Evolutionary conservation across 2,888 invertebrate species (phyloP).

Genomic region (Macaria notata): DNA sequence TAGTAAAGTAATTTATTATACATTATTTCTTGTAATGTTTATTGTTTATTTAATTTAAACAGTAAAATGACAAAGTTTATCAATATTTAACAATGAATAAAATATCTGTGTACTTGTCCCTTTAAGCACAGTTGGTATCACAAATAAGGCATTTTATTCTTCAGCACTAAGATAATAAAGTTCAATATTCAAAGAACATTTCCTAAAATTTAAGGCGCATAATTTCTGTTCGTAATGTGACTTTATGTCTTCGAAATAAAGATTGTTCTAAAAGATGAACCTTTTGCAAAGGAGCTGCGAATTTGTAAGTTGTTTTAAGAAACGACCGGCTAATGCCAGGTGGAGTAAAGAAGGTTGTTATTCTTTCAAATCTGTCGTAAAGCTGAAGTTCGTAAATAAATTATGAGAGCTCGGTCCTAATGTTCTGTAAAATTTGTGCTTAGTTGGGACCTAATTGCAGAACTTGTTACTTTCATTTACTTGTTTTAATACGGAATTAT

Average conservation of each 20-base stretch:
- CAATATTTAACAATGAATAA: too few relatives aligned
- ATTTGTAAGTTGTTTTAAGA: constrained; percentile 14
- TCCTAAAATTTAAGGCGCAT: constrained; percentile 23
- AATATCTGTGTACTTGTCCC: too few relatives aligned
- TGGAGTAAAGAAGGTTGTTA: constrained; percentile 7
- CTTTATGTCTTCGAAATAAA: constrained; percentile 31
- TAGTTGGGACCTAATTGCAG: neutral
- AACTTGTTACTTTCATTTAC: neutral
- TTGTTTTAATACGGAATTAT: too few relatives aligned
- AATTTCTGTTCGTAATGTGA: constrained; percentile 32
- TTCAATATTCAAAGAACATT: constrained; percentile 10
- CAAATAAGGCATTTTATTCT: constrained; percentile 13
- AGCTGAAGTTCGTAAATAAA: constrained; percentile 14
- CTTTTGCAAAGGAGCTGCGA: constrained; percentile 21
- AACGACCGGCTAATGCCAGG: neutral
- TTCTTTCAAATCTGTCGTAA: constrained; percentile 9
- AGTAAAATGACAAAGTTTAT: too few relatives aligned
- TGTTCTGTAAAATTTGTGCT: constrained; percentile 3
- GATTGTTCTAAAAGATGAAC: constrained; percentile 23
- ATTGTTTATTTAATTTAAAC: too few relatives aligned
- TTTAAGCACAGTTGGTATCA: constrained; percentile 1
- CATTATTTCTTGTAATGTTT: too few relatives aligned
- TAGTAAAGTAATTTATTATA: too few relatives aligned
- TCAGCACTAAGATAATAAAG: constrained; percentile 3
- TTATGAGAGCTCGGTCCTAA: neutral